These are phyloP conservation scores for Ctenosaura bakeri DNA, from an alignment of 2,797 vertebrate genomes.

Conservation along the genomic window DNA sequence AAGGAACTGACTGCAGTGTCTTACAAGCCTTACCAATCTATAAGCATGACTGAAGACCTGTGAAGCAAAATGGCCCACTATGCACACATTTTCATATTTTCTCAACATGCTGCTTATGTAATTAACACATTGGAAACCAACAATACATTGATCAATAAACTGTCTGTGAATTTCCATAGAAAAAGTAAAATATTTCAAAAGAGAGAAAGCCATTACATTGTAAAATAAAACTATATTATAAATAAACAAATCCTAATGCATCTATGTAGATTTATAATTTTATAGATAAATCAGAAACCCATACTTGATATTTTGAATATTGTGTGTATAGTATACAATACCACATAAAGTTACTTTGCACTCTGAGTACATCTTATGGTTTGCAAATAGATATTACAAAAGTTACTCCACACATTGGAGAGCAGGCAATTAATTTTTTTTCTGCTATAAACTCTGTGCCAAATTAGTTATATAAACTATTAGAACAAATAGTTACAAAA, in stretches of 20 bases:
- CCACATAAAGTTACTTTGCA: constrained; percentile 45
- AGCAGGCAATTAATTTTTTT: constrained; percentile 37
- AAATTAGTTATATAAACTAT: constrained; percentile 48
- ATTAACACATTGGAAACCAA: background rate
- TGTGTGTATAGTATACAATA: constrained; percentile 36
- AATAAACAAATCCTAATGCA: constrained; percentile 16
- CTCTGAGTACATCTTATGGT: constrained; percentile 2
- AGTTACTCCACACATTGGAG: constrained; percentile 29
- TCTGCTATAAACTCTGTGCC: background rate
- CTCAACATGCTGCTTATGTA: background rate
- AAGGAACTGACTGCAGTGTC: background rate
- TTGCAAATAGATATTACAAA: constrained; percentile 58
- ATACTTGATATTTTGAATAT: constrained; percentile 25
- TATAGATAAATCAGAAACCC: constrained; percentile 25
- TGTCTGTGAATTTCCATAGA: background rate
- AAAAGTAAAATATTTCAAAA: constrained; percentile 48
- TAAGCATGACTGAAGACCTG: background rate
- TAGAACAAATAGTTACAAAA: constrained; percentile 53
- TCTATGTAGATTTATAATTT: constrained; percentile 17
- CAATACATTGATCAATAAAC: background rate
- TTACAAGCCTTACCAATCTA: background rate
- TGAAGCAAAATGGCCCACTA: background rate
- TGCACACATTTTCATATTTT: background rate
- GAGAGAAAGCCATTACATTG: constrained; percentile 6
- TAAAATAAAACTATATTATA: constrained; percentile 32